These are phyloP conservation scores for Trichosurus vulpecula DNA, from an alignment of 2,797 vertebrate species.

Conservation along the genomic window DNA sequence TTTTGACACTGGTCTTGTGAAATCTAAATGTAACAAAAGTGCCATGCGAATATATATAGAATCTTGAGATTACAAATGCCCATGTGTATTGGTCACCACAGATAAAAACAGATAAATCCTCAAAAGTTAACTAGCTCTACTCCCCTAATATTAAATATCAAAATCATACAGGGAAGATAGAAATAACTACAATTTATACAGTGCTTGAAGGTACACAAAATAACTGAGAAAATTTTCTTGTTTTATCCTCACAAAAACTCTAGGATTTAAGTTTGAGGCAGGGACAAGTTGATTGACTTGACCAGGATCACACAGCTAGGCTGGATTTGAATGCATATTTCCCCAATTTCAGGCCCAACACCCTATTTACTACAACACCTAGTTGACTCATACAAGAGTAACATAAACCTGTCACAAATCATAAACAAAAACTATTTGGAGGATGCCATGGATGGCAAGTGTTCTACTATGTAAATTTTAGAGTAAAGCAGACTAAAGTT, in stretches of 20 bases:
- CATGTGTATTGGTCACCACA: neutral
- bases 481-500: neutral
- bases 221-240: neutral
- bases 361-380: neutral
- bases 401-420: neutral
- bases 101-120: neutral
- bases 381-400: neutral
- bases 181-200: neutral
- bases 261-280: neutral
- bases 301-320: neutral
- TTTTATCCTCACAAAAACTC: neutral
- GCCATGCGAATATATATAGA: neutral
- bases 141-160: neutral
- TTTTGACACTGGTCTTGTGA: neutral
- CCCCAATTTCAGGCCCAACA: neutral
- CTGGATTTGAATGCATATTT: neutral
- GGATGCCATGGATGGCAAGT: neutral
- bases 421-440: neutral
- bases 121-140: neutral
- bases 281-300: neutral
- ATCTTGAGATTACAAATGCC: neutral
- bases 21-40: neutral
- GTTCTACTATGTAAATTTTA: neutral
- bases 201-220: neutral
- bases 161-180: neutral